phyloP scores from a whole-genome alignment of 1,140 invertebrate genomes.

The Conus ventricosus region DNA sequence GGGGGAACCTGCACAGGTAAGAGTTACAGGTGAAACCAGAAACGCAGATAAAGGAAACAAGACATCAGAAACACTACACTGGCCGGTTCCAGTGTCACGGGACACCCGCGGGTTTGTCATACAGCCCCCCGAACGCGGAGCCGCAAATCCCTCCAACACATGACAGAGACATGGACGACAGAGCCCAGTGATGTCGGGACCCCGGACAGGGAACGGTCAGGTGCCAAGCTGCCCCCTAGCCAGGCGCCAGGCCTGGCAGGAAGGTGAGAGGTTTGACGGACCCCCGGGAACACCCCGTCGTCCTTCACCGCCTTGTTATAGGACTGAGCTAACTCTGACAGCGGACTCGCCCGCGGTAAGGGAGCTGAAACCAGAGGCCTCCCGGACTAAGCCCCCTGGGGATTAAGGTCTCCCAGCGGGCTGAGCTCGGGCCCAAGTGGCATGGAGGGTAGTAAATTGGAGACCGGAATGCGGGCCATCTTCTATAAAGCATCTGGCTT shows the following conservation, averaged over 20 bases:
- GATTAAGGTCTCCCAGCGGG: not conserved
- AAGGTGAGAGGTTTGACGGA: not conserved
- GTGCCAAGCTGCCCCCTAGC: not conserved
- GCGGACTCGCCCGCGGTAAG: not conserved
- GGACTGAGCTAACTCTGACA: not conserved
- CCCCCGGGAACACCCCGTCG: not conserved
- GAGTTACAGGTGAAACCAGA: too few relatives aligned
- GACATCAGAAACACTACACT: too few relatives aligned
- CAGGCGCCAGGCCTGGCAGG: not conserved
- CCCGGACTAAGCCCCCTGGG: not conserved
- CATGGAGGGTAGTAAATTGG: not conserved
- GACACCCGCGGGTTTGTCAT: not conserved
- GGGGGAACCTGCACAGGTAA: too few relatives aligned
- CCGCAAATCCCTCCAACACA: not conserved
- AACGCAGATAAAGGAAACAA: too few relatives aligned
- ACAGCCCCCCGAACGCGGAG: too few relatives aligned
- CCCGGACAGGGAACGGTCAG: not conserved
- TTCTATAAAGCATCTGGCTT: not conserved
- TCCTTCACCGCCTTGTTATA: not conserved
- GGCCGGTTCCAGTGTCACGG: not conserved
- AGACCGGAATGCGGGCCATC: not conserved
- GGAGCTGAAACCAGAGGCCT: not conserved
- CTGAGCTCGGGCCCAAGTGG: not conserved
- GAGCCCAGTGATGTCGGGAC: too few relatives aligned
- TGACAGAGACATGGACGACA: not conserved